phyloP scores from a whole-genome alignment of 2,113 vertebrate genomes.

The Eupsittula cactorum region DNA sequence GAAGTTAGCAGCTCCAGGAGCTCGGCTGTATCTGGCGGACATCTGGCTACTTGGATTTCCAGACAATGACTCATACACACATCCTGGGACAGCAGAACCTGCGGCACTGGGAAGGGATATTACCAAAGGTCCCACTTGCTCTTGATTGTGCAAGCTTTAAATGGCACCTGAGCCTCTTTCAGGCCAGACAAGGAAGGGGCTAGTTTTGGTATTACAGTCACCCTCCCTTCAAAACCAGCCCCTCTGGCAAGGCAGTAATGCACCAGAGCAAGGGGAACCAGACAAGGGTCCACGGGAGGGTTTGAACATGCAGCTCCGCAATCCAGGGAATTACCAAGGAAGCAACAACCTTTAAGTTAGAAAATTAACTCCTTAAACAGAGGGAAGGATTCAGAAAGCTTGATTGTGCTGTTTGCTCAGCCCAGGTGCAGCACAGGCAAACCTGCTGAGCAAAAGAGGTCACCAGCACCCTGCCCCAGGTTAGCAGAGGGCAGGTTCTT shows the following conservation, averaged over 20 bases:
- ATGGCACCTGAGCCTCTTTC: neutral
- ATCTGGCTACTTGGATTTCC: conserved; percentile 59
- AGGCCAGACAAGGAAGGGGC: neutral
- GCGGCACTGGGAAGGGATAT: neutral
- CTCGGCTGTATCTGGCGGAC: neutral
- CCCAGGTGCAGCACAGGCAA: neutral
- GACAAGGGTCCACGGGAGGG: neutral
- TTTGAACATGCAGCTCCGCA: neutral
- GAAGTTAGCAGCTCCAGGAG: neutral
- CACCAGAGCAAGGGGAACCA: neutral
- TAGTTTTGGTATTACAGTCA: neutral
- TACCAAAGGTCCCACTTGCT: neutral
- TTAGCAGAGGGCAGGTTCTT: neutral
- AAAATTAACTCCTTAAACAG: neutral
- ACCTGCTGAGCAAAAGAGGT: neutral
- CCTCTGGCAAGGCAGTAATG: neutral
- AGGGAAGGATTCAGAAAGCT: neutral
- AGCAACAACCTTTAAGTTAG: neutral
- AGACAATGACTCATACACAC: conserved; percentile 48
- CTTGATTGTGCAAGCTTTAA: neutral
- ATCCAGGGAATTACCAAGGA: neutral
- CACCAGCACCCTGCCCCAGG: neutral
- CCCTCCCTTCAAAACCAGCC: neutral
- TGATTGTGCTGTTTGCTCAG: neutral
- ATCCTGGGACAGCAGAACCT: conserved; percentile 35